Base-by-base conservation (phyloP, 2,888 invertebrate species). In the Calliscelio sp. region DNA sequence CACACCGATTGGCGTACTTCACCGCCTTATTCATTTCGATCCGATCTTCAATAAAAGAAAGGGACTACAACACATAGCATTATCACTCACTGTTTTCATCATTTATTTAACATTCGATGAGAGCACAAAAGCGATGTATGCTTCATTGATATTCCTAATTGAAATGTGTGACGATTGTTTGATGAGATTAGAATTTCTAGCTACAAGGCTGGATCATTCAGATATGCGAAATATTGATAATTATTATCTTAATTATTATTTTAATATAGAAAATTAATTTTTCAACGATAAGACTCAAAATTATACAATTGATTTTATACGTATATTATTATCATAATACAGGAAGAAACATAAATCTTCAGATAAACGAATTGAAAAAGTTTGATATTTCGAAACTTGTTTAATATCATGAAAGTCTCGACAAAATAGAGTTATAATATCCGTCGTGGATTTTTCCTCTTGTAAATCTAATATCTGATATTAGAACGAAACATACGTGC, bases 11-110 rank as follows among this genome's bases (percentile, higher is more conserved):
- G 61, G 57, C 51, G 61, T 51, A 38, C 49, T 25, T 32, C 57
- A 22, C 73, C 61, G 61, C 61, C 59, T 51, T 51, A 59, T 73
- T 73, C 73, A 61, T 59, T 59, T 49, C 73, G 61, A 61, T 73
- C 59, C 22, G 63, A 63, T 65, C 49, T 49, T 65, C 28, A 32
- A 65, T 32, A 49, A 49, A 65, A 46, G 46, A 46, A 49, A 46
- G 49, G 28, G 20, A 63, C 44, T 46, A 25, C 59, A 11, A 22
- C 10, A n/a, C 68, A 38, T n/a, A 11, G 59, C 38, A 38, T 59
- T 59, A 59, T 59, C 41, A 41, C 22, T 41, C 35, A 22, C 16
- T 41, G 38, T 59, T 38, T 59, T 59, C 38, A 22, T 59, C 38
- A 41, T 59, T 59, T 59, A 59, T 59, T 59, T 35, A 59, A 59